Evolutionary conservation across 2,797 vertebrate species (phyloP).

Genomic region (Anniella stebbinsi): DNA sequence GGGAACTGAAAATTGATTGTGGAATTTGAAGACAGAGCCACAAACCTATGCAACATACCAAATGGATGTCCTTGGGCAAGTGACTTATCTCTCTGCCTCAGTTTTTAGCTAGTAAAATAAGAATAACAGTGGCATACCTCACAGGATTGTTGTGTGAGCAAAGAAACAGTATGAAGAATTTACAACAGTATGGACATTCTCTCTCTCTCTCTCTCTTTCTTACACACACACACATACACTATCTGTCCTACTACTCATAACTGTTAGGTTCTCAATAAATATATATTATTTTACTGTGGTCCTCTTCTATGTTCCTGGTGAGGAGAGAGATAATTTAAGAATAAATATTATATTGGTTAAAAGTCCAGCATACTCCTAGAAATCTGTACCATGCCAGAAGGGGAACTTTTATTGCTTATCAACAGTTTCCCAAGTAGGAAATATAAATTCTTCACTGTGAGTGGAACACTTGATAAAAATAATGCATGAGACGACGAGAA

Average conservation of each 20-base stretch:
- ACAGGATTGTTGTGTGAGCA: not conserved
- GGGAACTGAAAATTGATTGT: not conserved
- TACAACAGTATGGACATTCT: not conserved
- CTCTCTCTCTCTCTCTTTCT: no score
- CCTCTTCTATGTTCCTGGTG: not conserved
- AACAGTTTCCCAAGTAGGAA: not conserved
- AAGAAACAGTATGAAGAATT: not conserved
- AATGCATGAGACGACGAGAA: conserved; percentile 4
- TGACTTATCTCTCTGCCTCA: not conserved
- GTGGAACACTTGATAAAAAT: not conserved
- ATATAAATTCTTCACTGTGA: not conserved
- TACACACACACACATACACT: no score
- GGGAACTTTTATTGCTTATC: conserved; percentile 15
- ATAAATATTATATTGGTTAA: not conserved
- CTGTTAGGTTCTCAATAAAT: not conserved
- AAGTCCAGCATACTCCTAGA: not conserved
- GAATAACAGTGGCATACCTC: not conserved
- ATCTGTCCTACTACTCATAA: not conserved
- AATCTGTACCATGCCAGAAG: conserved; percentile 1
- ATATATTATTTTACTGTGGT: not conserved
- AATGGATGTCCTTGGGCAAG: not conserved
- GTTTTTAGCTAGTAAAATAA: not conserved
- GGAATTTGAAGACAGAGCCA: not conserved
- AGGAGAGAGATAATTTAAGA: not conserved
- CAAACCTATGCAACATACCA: not conserved